Evolutionary conservation across 2,888 invertebrate species (phyloP), one percentile per base, ranked within the genome.

Genomic region (Portevinia maculata): DNA sequence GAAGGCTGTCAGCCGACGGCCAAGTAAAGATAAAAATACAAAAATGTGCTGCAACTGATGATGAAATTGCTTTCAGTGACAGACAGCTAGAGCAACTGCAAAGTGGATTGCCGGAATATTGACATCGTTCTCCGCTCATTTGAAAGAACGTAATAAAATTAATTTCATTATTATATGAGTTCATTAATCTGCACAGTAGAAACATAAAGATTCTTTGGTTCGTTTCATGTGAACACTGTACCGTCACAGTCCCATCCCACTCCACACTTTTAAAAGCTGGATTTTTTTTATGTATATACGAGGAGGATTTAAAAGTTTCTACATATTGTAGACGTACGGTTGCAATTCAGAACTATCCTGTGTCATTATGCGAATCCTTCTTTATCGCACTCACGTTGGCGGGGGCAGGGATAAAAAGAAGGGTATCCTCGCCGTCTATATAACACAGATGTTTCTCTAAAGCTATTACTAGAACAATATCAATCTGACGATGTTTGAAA

Each of bases 221-320:
- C 13, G 4, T 11, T 4, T 37, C 37, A 13, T 13, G 37, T n/a
- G n/a, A n/a, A n/a, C n/a, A n/a, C n/a, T n/a, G n/a, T n/a, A 30
- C 4, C 15, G n/a, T 39, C 37, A 37, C 39, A 65, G 30, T 65
- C 32, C 65, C 39, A 21, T 30, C 11, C 15, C 19, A 13, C n/a
- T 9, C 28, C 19, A 44, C n/a, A 30, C 46, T 46, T 44, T 55
- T 24, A 44, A 65, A 30, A 32, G 52, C 19, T 53, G 28, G 13
- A 6, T 21, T n/a, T 64, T 39, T 30, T 52, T 52, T 39, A 8
- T 13, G 46, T 34, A 30, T 8, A 50, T 39, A 15, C 21, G 48
- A 48, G 57, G 64, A 65, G 57, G 39, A 74, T 74, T 57, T 57
- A n/a, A n/a, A n/a, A n/a, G n/a, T n/a, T n/a, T n/a, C 13, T 21